Percentiles rank a stretch among this genome's conserved stretches.
phyloP scores from a whole-genome alignment of 2,797 vertebrate genomes.

The Masticophis lateralis region DNA sequence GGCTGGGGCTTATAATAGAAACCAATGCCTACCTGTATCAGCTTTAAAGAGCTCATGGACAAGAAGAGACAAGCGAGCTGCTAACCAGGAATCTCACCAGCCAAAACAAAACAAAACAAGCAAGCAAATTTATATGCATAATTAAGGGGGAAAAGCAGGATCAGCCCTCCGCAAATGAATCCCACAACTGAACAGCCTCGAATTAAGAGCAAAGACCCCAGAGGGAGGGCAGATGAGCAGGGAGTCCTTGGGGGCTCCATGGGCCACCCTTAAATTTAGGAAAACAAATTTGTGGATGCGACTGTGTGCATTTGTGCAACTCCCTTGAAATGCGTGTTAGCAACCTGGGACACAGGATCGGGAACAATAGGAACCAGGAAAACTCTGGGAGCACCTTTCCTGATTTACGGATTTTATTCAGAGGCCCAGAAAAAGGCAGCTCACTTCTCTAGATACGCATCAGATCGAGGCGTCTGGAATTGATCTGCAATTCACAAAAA shows the following conservation, averaged over 20 bases:
- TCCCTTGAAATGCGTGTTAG: not conserved
- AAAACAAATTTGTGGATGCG: not conserved
- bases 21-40: not conserved
- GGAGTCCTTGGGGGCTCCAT: not conserved
- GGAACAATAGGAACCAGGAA: not conserved
- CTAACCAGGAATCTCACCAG: not conserved
- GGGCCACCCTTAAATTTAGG: not conserved
- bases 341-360: not conserved
- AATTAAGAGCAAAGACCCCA: not conserved
- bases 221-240: not conserved
- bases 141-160: not conserved
- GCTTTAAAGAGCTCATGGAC: not conserved
- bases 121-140: not conserved
- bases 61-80: not conserved
- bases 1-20: slow-evolving; percentile 28
- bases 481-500: not conserved
- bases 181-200: fast-evolving
- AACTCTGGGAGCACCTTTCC: not conserved
- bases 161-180: not conserved
- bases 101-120: not conserved
- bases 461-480: not conserved
- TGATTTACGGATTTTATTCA: not conserved
- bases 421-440: not conserved
- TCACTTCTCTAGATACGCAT: not conserved
- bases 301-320: no score